Conservation (phyloP, 1,140 invertebrate genomes). For the Drosophila punjabiensis region DNA sequence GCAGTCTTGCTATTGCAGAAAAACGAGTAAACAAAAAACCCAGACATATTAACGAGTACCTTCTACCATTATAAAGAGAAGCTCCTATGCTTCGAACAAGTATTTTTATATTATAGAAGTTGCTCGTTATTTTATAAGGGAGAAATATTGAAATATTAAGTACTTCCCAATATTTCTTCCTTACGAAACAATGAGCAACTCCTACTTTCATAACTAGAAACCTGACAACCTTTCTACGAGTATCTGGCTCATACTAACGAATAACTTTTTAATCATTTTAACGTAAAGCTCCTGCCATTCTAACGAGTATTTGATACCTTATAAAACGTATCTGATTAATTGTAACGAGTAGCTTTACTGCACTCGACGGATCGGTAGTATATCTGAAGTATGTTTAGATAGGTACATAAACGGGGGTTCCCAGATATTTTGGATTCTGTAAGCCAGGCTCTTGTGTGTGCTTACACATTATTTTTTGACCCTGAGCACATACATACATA, state of each 20-base stretch:
- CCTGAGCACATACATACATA: constrained; percentile 1
- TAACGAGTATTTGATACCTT: background rate
- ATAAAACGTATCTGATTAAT: background rate
- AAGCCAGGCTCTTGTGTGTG: background rate
- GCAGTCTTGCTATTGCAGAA: no score
- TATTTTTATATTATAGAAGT: no score
- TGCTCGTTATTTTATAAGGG: no score
- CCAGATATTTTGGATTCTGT: constrained; percentile 1
- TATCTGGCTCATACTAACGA: background rate
- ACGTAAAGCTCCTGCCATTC: background rate
- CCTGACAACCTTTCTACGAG: no score
- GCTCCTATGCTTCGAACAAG: background rate
- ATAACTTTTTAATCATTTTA: background rate
- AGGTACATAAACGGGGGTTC: background rate
- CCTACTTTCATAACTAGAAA: no score
- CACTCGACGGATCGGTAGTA: background rate
- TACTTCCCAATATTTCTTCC: background rate
- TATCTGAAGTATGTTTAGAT: background rate
- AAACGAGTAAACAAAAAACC: no score
- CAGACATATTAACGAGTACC: no score
- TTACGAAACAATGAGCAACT: background rate
- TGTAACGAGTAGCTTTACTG: background rate
- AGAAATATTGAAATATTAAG: no score
- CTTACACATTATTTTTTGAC: constrained; percentile 16
- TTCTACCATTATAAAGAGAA: background rate